Percentiles rank a stretch among this genome's conserved stretches.
phyloP scores from a whole-genome alignment of 1,140 invertebrate species.

The Brachionus rotundiformis region DNA sequence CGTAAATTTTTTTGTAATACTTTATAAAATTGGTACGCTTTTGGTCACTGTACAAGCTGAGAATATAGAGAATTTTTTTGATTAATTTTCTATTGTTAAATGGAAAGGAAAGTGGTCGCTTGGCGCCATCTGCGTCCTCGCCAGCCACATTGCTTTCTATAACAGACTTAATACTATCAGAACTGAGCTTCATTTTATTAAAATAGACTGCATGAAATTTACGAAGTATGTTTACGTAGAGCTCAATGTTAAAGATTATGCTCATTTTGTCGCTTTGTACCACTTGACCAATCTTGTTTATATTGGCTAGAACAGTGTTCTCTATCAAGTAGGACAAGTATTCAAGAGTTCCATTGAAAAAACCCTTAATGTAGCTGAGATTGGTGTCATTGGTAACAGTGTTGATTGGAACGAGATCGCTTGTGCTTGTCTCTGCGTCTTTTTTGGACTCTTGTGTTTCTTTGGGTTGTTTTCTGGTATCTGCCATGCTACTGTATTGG shows the following conservation, averaged over 20 bases:
- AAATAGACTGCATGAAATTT: slow-evolving; percentile 49
- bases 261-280: background rate
- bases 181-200: background rate
- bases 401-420: background rate
- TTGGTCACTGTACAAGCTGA: background rate
- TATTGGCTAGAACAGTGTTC: background rate
- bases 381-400: background rate
- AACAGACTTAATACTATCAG: background rate
- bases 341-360: slow-evolving; percentile 31
- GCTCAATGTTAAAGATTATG: slow-evolving; percentile 11
- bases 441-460: background rate
- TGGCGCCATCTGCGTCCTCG: background rate
- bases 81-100: slow-evolving; percentile 20
- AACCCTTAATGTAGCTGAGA: slow-evolving; percentile 29
- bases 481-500: background rate
- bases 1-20: slow-evolving; percentile 35
- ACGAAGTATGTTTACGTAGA: slow-evolving; percentile 9
- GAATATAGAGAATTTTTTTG: slow-evolving; percentile 24
- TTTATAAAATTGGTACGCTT: background rate
- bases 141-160: background rate
- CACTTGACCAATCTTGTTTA: background rate
- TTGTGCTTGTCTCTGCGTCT: background rate
- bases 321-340: slow-evolving; percentile 38
- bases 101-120: background rate
- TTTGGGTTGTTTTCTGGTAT: background rate